A percentile compares a stretch with the other conserved stretches of the same genome.
Evolutionary conservation across 2,888 invertebrate genomes (phyloP).

Genomic region (Incurvaria masculella): DNA sequence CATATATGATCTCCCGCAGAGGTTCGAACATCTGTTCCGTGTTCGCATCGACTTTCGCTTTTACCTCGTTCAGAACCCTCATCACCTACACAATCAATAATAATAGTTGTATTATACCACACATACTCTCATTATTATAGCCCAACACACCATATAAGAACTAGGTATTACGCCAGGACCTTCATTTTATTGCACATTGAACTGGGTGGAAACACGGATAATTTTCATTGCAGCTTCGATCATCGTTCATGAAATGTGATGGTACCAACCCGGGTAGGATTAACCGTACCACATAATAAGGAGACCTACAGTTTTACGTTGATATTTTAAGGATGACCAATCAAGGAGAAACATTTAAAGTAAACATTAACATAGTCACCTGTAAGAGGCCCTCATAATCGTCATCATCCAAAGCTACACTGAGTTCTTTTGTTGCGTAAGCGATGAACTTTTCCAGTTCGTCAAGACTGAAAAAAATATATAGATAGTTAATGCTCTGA

Average conservation of each 20-base stretch:
- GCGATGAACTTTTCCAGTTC: conserved; percentile 76
- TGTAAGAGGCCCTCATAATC: conserved; percentile 82
- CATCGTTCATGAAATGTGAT: too few relatives aligned
- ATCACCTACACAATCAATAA: conserved; percentile 58
- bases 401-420: conserved; percentile 71
- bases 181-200: too few relatives aligned
- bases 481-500: background rate
- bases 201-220: too few relatives aligned
- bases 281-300: too few relatives aligned
- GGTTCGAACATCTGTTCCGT: conserved; percentile 92
- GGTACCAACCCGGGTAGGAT: too few relatives aligned
- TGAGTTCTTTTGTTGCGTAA: conserved; percentile 69
- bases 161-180: too few relatives aligned
- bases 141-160: too few relatives aligned
- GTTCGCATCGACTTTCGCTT: conserved; percentile 57
- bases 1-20: conserved; percentile 78
- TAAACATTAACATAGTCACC: conserved; percentile 4
- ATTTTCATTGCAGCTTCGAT: too few relatives aligned
- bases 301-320: too few relatives aligned
- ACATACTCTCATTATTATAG: too few relatives aligned
- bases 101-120: background rate
- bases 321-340: too few relatives aligned
- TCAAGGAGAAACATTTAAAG: too few relatives aligned
- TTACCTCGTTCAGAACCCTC: conserved; percentile 79
- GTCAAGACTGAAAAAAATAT: conserved; percentile 54